phyloP scores from a whole-genome alignment of 2,797 vertebrate genomes.

The Onychomys torridus region DNA sequence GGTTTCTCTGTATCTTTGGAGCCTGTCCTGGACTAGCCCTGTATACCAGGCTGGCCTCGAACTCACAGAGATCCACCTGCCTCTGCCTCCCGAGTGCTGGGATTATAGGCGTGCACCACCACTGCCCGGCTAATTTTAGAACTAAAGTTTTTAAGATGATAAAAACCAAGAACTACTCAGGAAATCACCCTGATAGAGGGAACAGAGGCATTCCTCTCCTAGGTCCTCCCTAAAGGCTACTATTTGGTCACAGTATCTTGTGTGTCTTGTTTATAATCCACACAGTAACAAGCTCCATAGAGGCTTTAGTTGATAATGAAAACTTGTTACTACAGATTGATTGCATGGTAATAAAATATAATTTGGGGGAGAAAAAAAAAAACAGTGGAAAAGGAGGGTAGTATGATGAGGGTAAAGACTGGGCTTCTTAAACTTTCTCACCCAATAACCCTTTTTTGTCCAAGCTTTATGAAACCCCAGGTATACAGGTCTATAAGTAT shows the following conservation, averaged over 20 bases:
- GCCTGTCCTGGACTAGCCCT: no score
- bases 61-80: no score
- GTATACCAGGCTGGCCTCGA: no score
- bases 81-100: no score
- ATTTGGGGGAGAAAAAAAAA: slow-evolving; percentile 4
- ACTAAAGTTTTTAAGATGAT: not conserved
- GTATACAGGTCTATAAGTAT: not conserved
- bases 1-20: no score
- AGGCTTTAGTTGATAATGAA: not conserved
- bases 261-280: not conserved
- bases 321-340: not conserved
- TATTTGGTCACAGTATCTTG: slow-evolving; percentile 11
- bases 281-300: not conserved
- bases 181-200: not conserved
- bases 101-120: no score
- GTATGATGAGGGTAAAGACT: not conserved
- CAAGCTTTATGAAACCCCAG: not conserved
- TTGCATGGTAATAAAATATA: not conserved
- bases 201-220: not conserved
- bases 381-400: not conserved
- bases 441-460: not conserved
- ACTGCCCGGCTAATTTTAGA: not conserved
- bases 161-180: slow-evolving; percentile 8
- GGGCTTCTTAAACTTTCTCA: not conserved
- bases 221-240: not conserved